Evolutionary conservation across 92 coral and sea anemone genomes (phyloP).

Genomic region (Galaxea fascicularis): DNA sequence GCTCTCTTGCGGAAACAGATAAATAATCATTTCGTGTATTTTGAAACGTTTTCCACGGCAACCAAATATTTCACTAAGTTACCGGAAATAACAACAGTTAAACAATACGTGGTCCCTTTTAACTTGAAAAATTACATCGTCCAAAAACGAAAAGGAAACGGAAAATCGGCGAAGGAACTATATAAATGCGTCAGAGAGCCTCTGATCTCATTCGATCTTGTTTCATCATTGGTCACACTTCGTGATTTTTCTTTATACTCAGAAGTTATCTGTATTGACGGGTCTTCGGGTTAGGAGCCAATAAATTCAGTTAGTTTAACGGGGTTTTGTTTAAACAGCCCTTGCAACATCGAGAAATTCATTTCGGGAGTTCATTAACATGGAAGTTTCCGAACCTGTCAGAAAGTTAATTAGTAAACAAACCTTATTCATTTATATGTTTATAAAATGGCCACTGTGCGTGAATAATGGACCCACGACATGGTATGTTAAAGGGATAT

Average conservation of each 20-base stretch:
- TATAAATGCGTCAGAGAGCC: neutral
- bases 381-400: neutral
- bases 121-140: neutral
- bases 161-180: neutral
- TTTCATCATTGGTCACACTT: neutral
- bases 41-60: constrained; percentile 14
- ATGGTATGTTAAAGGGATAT: neutral
- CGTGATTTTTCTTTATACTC: neutral
- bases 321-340: neutral
- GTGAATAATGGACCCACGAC: neutral
- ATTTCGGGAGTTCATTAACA: too few relatives aligned
- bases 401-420: neutral
- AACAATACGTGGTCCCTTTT: neutral
- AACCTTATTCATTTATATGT: neutral
- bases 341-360: too few relatives aligned
- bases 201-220: too few relatives aligned
- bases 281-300: too few relatives aligned
- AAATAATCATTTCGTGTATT: neutral
- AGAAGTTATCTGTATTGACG: neutral
- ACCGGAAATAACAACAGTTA: neutral
- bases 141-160: neutral
- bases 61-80: neutral
- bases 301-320: neutral
- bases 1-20: neutral
- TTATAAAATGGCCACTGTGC: neutral